Conservation (phyloP, 2,888 invertebrate species). For the Stenotaenia linearis region DNA sequence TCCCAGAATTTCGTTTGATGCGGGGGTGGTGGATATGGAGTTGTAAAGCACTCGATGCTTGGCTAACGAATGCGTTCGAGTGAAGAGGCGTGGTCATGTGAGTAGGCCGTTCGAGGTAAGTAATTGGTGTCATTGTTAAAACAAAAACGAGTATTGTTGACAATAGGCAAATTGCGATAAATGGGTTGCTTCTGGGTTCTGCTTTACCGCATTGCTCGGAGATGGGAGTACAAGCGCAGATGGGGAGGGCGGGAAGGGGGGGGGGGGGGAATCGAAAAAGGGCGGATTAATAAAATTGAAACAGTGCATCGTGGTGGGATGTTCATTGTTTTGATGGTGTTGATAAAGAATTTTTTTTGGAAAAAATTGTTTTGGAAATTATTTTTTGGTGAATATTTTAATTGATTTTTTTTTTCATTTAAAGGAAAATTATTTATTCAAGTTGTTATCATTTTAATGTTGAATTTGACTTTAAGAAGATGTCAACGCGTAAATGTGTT, state of each 20-base stretch:
- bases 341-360: no score
- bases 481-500: no score
- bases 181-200: not conserved
- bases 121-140: not conserved
- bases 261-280: not conserved
- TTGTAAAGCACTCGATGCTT: not conserved
- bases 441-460: no score
- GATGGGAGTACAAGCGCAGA: not conserved
- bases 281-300: not conserved
- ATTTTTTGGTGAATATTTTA: no score
- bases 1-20: not conserved
- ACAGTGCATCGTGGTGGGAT: no score
- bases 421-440: no score
- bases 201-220: not conserved
- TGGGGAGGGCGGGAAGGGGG: no score
- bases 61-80: not conserved
- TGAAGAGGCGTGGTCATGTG: not conserved
- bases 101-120: not conserved
- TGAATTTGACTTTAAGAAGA: no score
- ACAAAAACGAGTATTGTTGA: not conserved
- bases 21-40: not conserved
- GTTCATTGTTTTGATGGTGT: no score
- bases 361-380: no score
- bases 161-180: not conserved
- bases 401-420: no score